These are phyloP conservation scores for Erebia aethiops DNA, from an alignment of 2,888 invertebrate species.

Conservation along the genomic window DNA sequence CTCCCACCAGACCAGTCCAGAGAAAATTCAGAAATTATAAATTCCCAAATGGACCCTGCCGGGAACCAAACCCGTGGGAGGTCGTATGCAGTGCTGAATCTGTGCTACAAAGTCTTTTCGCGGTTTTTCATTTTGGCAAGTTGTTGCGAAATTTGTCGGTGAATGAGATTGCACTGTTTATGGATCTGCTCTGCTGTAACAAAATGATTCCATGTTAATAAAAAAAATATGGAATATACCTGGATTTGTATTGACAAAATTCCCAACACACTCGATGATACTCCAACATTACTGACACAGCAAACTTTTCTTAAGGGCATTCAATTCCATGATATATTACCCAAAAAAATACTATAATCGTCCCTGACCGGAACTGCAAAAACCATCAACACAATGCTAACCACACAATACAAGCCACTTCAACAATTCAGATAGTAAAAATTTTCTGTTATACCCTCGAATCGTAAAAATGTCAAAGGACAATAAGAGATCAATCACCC, in stretches of 20 bases:
- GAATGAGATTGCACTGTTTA: no score
- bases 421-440: conserved; percentile 51
- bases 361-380: conserved; percentile 76
- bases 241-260: not conserved
- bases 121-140: no score
- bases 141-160: no score
- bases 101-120: no score
- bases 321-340: conserved; percentile 43
- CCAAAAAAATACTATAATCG: conserved; percentile 49
- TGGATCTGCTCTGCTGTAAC: no score
- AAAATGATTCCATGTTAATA: no score
- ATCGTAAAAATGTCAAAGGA: conserved; percentile 50
- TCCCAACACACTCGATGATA: not conserved
- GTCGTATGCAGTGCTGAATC: no score
- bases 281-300: conserved; percentile 6
- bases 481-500: conserved; percentile 74
- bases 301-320: conserved; percentile 18
- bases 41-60: no score
- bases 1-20: no score
- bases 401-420: conserved; percentile 38
- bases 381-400: conserved; percentile 45
- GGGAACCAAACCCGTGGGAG: no score
- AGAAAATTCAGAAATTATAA: no score
- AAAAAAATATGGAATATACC: not conserved
- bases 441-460: conserved; percentile 50